Base-by-base conservation (phyloP, 1,140 invertebrate species). In the Bradysia coprophila region DNA sequence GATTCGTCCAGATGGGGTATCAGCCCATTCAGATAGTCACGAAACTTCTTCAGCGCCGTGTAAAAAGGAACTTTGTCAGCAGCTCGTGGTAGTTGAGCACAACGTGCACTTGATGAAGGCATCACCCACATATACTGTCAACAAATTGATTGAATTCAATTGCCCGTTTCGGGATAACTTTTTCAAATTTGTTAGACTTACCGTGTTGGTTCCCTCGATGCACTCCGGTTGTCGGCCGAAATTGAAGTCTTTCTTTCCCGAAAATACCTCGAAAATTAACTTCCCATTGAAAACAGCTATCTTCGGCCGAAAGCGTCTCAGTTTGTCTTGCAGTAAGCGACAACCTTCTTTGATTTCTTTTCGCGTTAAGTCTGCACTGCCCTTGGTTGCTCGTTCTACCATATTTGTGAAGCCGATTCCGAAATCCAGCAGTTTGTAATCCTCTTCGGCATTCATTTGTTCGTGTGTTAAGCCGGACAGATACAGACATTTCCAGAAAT, bases 401-500 rank as follows among this genome's bases (percentile, higher is more conserved):
- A 97, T 95, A 64, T 96, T 96, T 46, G 92, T 97, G 64, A 97
- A 97, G 2, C 93, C 93, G 52, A 98, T 95, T 33, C 92, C 91
- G 60, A 85, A 83, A 57, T 90, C 82, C 23, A 93, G 62, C 24
- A 96, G 67, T 66, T 90, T 90, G 58, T 81, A 87, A 65, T 97
- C 93, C 66, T 97, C 90, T 56, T 94, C 88, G 2, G 91, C 89
- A 51, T 82, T 93, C 75, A 96, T 80, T 54, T 91, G 91, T 58
- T 95, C 89, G 31, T 87, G 77, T 13, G 92, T 94, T 22, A 97
- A 71, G 10, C 91, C 90, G 40, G 89, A 89, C 40, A 96, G 65
- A 65, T 90, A 93, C 43, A 97, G 66, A 64, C 92, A 97, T 70
- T 95, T 96, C 93, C 93, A 98, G 65, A 97, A 96, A 68, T 98